phyloP scores from a whole-genome alignment of 2,113 vertebrate species.

The Arizona elegans region DNA sequence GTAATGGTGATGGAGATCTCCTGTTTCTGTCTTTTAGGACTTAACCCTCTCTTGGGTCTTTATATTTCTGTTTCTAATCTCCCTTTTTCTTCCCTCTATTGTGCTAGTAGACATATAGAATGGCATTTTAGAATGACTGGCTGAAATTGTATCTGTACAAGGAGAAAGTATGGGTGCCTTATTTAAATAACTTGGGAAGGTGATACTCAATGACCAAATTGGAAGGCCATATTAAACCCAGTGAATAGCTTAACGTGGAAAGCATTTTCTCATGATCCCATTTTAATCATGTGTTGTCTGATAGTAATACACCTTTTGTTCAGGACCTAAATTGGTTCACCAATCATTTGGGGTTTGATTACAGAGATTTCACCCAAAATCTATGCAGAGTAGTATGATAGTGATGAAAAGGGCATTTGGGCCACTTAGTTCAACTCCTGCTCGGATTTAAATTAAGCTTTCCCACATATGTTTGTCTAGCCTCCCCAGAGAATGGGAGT shows the following conservation, averaged over 20 bases:
- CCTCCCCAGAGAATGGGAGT: neutral
- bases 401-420: neutral
- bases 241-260: neutral
- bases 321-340: neutral
- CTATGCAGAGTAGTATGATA: neutral
- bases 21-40: slow-evolving; percentile 47
- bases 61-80: neutral
- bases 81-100: neutral
- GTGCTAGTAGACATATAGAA: neutral
- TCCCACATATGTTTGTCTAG: neutral
- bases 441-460: neutral
- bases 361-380: neutral
- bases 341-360: neutral
- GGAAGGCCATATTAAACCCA: neutral
- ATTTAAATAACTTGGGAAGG: neutral
- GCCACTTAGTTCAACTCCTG: neutral
- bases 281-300: neutral
- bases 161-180: neutral
- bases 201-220: neutral
- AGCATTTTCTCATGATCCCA: neutral
- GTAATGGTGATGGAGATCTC: slow-evolving; percentile 54
- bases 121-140: neutral
- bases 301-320: neutral
- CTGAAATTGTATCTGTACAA: neutral
- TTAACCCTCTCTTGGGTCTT: neutral